Evolutionary conservation across 1,140 invertebrate species (phyloP).

Genomic region (Pogonus chalceus): DNA sequence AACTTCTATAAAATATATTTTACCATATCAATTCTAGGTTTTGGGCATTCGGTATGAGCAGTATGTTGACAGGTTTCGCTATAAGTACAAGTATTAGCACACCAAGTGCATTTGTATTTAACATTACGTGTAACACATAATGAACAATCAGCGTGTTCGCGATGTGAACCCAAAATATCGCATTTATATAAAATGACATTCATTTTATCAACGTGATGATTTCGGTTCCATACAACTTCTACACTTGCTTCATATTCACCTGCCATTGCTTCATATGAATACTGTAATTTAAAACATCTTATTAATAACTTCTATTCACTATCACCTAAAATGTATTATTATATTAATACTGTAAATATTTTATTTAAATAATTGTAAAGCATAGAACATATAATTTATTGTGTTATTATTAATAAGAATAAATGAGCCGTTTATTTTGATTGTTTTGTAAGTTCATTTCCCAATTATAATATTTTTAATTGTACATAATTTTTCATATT

Average conservation of each 20-base stretch:
- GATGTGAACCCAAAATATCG: conserved; percentile 81
- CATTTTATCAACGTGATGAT: conserved; percentile 84
- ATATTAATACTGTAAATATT: no score
- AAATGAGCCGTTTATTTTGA: no score
- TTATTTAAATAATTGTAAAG: no score
- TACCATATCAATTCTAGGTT: conserved; percentile 85
- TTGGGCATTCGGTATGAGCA: conserved; percentile 73
- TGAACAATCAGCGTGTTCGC: conserved; percentile 87
- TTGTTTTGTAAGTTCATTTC: no score
- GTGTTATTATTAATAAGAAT: no score
- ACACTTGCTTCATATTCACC: conserved; percentile 83
- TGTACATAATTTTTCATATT: no score
- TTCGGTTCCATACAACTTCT: conserved; percentile 84
- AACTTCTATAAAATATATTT: conserved; percentile 21
- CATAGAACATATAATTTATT: no score
- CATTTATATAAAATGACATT: conserved; percentile 90
- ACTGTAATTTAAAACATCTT: no score
- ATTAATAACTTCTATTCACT: no score
- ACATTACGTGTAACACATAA: conserved; percentile 80
- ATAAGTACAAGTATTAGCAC: conserved; percentile 76
- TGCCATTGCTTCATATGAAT: conserved; percentile 76
- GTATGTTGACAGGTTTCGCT: conserved; percentile 65
- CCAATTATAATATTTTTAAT: no score
- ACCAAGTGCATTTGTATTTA: conserved; percentile 89
- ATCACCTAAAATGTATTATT: no score